These are phyloP conservation scores for Monochamus alternatus DNA, from an alignment of 2,888 invertebrate genomes.

Conservation along the genomic window DNA sequence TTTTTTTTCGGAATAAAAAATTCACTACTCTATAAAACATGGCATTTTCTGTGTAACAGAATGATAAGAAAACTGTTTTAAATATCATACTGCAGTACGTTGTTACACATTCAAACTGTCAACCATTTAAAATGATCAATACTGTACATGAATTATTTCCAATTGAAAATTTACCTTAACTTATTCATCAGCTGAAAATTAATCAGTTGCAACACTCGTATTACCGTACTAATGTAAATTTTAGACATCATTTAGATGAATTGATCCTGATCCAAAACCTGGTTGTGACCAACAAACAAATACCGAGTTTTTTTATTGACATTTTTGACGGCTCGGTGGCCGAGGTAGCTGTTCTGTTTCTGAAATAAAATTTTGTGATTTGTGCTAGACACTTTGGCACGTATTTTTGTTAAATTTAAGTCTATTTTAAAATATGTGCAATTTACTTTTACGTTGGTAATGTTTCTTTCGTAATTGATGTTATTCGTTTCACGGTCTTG, in stretches of 20 bases:
- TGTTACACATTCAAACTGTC: too few species aligned
- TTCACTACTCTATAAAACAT: too few species aligned
- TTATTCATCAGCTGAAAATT: not conserved
- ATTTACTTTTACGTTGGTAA: conserved; percentile 23
- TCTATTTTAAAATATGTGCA: conserved; percentile 27
- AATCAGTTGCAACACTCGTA: not conserved
- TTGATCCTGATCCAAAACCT: conserved; percentile 7
- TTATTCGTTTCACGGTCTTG: conserved; percentile 40
- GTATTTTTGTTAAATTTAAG: conserved; percentile 16
- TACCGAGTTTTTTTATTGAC: conserved; percentile 11
- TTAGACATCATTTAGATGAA: conserved; percentile 5
- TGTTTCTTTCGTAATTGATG: conserved; percentile 37
- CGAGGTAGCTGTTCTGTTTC: not conserved
- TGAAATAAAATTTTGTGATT: conserved; percentile 11
- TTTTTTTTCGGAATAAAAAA: too few species aligned
- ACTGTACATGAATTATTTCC: too few species aligned
- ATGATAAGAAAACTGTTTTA: too few species aligned
- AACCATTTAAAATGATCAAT: too few species aligned
- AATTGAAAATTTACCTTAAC: too few species aligned
- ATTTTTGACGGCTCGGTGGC: not conserved
- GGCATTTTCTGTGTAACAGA: too few species aligned
- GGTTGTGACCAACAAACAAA: conserved; percentile 32
- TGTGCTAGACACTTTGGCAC: conserved; percentile 18
- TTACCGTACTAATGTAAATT: not conserved
- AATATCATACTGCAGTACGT: too few species aligned